phyloP scores from a whole-genome alignment of 2,888 invertebrate species.

The Deilephila elpenor region DNA sequence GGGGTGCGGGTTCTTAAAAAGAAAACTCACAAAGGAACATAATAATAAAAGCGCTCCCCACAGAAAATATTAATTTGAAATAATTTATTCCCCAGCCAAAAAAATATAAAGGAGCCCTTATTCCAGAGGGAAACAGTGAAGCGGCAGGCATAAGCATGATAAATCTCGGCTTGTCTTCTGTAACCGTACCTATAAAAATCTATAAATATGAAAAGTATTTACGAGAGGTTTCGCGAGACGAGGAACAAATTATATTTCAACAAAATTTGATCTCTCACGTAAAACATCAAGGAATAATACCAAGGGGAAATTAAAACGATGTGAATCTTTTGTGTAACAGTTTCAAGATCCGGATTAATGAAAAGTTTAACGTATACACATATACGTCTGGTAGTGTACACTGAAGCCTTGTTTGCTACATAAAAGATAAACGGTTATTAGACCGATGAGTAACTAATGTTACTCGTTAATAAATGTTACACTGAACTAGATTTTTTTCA shows the following conservation, averaged over 20 bases:
- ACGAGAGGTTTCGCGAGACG: constrained; percentile 57
- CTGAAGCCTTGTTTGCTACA: constrained; percentile 13
- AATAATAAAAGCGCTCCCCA: constrained; percentile 60
- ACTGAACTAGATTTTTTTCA: neutral
- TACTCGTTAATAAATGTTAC: neutral
- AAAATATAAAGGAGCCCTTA: constrained; percentile 62
- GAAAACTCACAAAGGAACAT: constrained; percentile 54
- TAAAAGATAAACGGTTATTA: neutral
- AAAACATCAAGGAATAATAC: constrained; percentile 72
- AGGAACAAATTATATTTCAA: constrained; percentile 61
- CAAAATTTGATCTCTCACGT: constrained; percentile 65
- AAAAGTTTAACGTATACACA: neutral
- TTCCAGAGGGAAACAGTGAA: constrained; percentile 59
- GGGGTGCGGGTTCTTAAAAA: constrained; percentile 32
- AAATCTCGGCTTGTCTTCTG: constrained; percentile 68
- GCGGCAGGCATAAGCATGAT: constrained; percentile 63
- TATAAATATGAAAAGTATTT: constrained; percentile 59
- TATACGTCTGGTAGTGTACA: neutral
- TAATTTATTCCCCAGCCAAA: constrained; percentile 69
- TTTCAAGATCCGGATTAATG: neutral
- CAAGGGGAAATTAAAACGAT: constrained; percentile 72
- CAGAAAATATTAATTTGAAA: constrained; percentile 72
- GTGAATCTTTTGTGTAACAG: constrained; percentile 62
- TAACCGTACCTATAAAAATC: constrained; percentile 56
- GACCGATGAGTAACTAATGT: constrained; percentile 2